Evolutionary conservation across 2,797 vertebrate species (phyloP).

Genomic region (Enteromius unitaeniatus): DNA sequence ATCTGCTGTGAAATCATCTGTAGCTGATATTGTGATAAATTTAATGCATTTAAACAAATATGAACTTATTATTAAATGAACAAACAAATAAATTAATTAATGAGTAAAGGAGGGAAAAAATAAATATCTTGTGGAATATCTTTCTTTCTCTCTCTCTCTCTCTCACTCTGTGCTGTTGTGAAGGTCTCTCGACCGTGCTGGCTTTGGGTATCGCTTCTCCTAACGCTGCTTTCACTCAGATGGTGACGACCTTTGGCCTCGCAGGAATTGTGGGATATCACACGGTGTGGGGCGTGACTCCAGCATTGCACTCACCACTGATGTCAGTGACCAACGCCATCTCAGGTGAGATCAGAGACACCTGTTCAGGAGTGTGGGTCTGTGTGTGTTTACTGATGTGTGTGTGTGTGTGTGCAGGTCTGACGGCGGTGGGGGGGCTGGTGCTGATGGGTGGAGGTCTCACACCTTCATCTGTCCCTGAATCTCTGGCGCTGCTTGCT

Average conservation of each 20-base stretch:
- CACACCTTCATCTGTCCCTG: constrained; percentile 75
- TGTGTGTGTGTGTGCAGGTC: constrained; percentile 66
- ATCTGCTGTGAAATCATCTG: not conserved
- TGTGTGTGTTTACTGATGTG: not conserved
- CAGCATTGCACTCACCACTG: constrained; percentile 70
- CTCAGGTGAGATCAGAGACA: constrained; percentile 62
- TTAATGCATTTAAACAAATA: not conserved
- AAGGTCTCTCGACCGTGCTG: constrained; percentile 77
- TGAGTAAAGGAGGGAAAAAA: not conserved
- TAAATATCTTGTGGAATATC: not conserved
- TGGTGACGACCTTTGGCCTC: constrained; percentile 72
- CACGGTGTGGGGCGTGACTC: constrained; percentile 67
- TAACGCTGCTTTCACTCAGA: constrained; percentile 72
- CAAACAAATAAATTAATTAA: not conserved
- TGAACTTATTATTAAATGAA: too few species aligned
- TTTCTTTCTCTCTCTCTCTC: not conserved
- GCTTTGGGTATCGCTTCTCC: constrained; percentile 76
- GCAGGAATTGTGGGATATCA: constrained; percentile 68
- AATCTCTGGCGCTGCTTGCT: constrained; percentile 80
- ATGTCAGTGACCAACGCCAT: constrained; percentile 72
- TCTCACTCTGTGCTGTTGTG: constrained; percentile 28
- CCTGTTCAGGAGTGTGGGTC: not conserved
- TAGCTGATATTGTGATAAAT: not conserved
- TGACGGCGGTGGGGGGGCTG: constrained; percentile 85
- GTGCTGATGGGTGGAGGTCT: constrained; percentile 84